phyloP scores from a whole-genome alignment of 2,888 invertebrate genomes.

The Phragmatobia fuliginosa region DNA sequence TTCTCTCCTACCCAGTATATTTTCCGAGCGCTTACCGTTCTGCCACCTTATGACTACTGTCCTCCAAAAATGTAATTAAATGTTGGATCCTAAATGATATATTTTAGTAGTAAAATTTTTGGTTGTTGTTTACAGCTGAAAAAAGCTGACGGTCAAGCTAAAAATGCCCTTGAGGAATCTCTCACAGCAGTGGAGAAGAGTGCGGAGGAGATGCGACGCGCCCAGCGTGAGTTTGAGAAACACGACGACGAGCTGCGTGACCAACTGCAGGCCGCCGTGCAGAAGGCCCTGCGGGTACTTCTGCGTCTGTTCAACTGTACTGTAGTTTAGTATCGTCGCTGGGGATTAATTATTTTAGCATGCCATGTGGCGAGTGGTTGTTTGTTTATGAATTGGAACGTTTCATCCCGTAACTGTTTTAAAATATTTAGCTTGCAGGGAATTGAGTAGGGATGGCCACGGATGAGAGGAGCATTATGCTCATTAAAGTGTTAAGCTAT shows the following conservation, averaged over 20 bases:
- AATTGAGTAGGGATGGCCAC: background rate
- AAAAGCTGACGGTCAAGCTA: background rate
- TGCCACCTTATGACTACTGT: too few species aligned
- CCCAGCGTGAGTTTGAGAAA: background rate
- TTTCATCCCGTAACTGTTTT: background rate
- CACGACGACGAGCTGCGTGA: background rate
- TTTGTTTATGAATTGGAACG: background rate
- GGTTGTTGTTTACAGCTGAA: background rate
- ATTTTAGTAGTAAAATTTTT: too few species aligned
- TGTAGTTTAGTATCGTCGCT: background rate
- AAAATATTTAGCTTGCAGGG: background rate
- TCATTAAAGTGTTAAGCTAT: background rate
- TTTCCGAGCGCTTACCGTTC: too few species aligned
- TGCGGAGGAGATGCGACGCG: background rate
- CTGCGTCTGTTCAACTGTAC: background rate
- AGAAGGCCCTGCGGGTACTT: slow-evolving; percentile 60
- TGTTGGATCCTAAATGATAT: too few species aligned
- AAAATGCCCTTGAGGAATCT: background rate
- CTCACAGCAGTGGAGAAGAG: background rate
- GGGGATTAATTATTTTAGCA: too few species aligned
- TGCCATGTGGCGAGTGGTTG: background rate
- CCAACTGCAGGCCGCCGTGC: slow-evolving; percentile 52
- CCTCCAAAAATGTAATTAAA: too few species aligned
- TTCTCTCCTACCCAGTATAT: too few species aligned
- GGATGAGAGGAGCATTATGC: background rate